These are phyloP conservation scores for Bubo blakistoni DNA, from an alignment of 2,113 vertebrate species.

Conservation along the genomic window DNA sequence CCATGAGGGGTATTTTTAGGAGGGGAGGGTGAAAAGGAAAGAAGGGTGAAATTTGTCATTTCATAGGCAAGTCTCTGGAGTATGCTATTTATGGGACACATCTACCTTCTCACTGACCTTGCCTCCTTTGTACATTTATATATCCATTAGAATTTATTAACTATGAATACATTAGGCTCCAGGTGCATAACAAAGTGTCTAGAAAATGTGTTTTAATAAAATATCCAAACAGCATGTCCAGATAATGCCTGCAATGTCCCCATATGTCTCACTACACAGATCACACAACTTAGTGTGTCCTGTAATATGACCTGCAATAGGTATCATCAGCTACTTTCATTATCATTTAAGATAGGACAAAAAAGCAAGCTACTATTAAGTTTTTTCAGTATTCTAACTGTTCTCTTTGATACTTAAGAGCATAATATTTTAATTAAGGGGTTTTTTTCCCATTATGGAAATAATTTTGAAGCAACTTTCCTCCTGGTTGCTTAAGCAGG, in stretches of 20 bases:
- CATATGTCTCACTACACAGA: conserved; percentile 26
- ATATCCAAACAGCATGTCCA: conserved; percentile 19
- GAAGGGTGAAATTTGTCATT: background rate
- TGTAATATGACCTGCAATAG: background rate
- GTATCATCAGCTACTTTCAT: background rate
- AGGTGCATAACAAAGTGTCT: conserved; percentile 18
- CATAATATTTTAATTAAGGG: conserved; percentile 40
- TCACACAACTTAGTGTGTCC: background rate
- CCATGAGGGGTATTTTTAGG: background rate
- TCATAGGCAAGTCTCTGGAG: background rate
- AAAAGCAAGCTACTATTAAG: background rate
- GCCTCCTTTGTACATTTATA: background rate
- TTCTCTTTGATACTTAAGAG: conserved; percentile 30
- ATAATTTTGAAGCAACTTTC: conserved; percentile 31
- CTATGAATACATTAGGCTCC: conserved; percentile 42
- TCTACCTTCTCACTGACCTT: conserved; percentile 33
- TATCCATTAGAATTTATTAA: conserved; percentile 52
- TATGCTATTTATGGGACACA: background rate
- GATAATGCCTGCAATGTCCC: conserved; percentile 24
- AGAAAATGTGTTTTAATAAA: conserved; percentile 38
- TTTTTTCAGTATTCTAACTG: background rate
- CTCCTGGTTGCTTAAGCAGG: conserved; percentile 28
- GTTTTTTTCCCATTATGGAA: background rate
- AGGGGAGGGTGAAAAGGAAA: background rate
- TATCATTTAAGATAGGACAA: background rate